phyloP scores from a whole-genome alignment of 2,888 invertebrate species.

The Latheticus oryzae region DNA sequence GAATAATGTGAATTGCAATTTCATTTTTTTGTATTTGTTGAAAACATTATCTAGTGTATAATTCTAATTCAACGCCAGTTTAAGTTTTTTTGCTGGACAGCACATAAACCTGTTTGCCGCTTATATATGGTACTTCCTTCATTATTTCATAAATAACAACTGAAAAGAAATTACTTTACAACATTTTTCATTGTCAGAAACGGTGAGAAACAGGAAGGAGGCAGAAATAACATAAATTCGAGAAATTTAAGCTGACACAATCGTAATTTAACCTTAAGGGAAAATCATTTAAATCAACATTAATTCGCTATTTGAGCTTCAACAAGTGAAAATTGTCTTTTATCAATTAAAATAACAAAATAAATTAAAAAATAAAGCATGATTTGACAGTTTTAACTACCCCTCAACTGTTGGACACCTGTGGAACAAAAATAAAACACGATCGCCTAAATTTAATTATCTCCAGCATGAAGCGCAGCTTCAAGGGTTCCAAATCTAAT shows the following conservation, averaged over 20 bases:
- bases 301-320: too few species aligned
- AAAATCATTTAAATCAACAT: constrained; percentile 46
- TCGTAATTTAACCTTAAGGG: constrained; percentile 49
- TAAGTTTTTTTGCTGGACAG: too few species aligned
- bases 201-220: constrained; percentile 52
- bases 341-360: too few species aligned
- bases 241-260: constrained; percentile 53
- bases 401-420: constrained; percentile 29
- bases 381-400: too few species aligned
- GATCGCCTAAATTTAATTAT: constrained; percentile 27
- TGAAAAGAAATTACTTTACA: constrained; percentile 50
- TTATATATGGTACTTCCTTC: constrained; percentile 49
- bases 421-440: constrained; percentile 29
- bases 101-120: constrained; percentile 45
- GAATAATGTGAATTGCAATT: too few species aligned
- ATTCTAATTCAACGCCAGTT: too few species aligned
- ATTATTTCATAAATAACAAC: constrained; percentile 54
- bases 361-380: too few species aligned
- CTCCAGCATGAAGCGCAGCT: not conserved
- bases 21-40: too few species aligned
- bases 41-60: too few species aligned
- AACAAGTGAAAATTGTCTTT: too few species aligned
- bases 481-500: constrained; percentile 21
- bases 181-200: constrained; percentile 54
- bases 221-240: constrained; percentile 53